Conservation (phyloP, 2,113 vertebrate species). For the Catharus bicknelli region DNA sequence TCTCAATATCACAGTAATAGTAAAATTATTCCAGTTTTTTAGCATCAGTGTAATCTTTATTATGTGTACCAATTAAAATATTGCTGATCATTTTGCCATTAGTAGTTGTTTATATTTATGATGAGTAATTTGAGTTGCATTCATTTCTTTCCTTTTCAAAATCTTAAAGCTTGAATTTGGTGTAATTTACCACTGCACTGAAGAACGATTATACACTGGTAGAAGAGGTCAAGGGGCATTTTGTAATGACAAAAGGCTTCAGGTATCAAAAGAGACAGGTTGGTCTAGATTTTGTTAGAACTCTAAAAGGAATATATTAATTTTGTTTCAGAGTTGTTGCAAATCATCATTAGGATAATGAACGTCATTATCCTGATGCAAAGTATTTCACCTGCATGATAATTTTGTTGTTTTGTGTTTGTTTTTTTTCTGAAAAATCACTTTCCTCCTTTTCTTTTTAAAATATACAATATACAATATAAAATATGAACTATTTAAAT, state of each 20-base stretch:
- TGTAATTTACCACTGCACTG: slow-evolving; percentile 87
- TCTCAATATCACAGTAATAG: slow-evolving; percentile 10
- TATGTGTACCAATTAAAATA: slow-evolving; percentile 56
- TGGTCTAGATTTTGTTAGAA: slow-evolving; percentile 59
- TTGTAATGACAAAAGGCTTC: slow-evolving; percentile 84
- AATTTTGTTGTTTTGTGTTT: slow-evolving; percentile 42
- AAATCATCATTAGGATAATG: slow-evolving; percentile 63
- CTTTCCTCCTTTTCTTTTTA: slow-evolving; percentile 29
- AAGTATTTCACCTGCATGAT: slow-evolving; percentile 46
- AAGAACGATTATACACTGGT: slow-evolving; percentile 86
- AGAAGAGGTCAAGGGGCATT: slow-evolving; percentile 86
- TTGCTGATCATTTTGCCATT: slow-evolving; percentile 63
- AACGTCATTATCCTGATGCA: slow-evolving; percentile 31
- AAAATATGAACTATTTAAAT: slow-evolving; percentile 3
- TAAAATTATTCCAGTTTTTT: slow-evolving; percentile 41
- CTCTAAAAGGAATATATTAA: slow-evolving; percentile 61
- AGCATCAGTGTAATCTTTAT: slow-evolving; percentile 43
- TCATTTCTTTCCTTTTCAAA: slow-evolving; percentile 64
- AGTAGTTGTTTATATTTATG: slow-evolving; percentile 66
- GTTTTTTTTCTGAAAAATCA: slow-evolving; percentile 29
- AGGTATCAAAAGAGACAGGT: slow-evolving; percentile 85
- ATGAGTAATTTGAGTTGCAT: slow-evolving; percentile 62
- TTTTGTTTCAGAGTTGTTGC: slow-evolving; percentile 67
- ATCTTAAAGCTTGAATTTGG: slow-evolving; percentile 85
- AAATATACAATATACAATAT: no score